A percentile compares a stretch with the other conserved stretches of the same genome.
These are phyloP conservation scores for Scartelaos histophorus DNA, from an alignment of 2,113 vertebrate species.

Conservation along the genomic window DNA sequence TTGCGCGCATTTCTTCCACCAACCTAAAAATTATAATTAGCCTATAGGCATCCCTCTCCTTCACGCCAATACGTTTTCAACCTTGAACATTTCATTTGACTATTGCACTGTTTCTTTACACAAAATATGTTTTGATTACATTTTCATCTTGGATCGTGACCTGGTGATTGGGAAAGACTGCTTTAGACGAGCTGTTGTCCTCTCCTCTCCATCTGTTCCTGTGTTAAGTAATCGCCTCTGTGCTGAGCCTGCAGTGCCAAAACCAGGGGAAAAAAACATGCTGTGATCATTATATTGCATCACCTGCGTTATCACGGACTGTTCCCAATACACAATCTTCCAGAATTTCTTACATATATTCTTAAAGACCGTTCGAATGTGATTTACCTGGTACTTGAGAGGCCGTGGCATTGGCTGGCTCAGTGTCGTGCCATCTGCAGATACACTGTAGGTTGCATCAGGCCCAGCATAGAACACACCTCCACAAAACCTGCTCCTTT, in stretches of 20 bases:
- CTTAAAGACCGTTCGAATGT: not conserved
- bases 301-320: not conserved
- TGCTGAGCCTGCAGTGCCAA: constrained; percentile 13
- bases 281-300: constrained; percentile 4
- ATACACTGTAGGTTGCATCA: constrained; percentile 61
- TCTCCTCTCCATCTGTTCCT: constrained; percentile 15
- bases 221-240: constrained; percentile 32
- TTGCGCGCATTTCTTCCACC: not conserved
- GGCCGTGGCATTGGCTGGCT: constrained; percentile 49
- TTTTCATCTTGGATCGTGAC: constrained; percentile 2
- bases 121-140: not conserved
- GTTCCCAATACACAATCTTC: not conserved
- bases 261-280: constrained; percentile 22
- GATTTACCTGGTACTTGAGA: constrained; percentile 23
- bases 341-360: not conserved
- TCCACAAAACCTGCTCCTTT: constrained; percentile 66
- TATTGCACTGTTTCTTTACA: not conserved
- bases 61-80: not conserved
- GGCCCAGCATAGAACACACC: constrained; percentile 63
- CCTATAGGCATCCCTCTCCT: not conserved
- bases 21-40: not conserved
- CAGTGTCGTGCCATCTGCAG: constrained; percentile 60
- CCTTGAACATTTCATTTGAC: no score
- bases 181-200: constrained; percentile 1
- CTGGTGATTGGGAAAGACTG: not conserved